Evolutionary conservation across 2,113 vertebrate genomes (phyloP), one percentile per base, ranked within the genome.

Genomic region (Amphiprion ocellaris): DNA sequence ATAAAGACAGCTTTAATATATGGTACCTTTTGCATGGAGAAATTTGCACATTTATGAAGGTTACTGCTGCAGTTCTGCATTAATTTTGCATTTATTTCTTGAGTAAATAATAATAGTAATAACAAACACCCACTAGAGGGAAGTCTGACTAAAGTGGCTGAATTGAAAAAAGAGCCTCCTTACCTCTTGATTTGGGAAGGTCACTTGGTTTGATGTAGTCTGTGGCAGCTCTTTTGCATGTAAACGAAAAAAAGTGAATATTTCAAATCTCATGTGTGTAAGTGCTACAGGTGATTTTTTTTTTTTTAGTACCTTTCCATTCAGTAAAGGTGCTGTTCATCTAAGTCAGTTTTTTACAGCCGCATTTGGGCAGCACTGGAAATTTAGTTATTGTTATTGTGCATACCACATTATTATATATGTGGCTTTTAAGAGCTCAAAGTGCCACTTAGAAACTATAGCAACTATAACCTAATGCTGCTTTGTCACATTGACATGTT

Each of bases 371-470:
- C 59, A 55, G 9, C 2, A 5, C n/a, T 46, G 56, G 28, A 44
- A 67, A 62, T 49, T 66, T 53, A 44, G 39, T 67, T 58, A 30
- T 11, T 19, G 4, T 52, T 75, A 69, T 56, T 69, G 39, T 23
- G 37, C 71, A 72, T 69, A 72, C 59, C 54, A 68, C 19, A 39
- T 68, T 59, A 64, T 44, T 60, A 16, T 33, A 61, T 60, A 39
- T 11, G 14, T 55, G 54, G 39, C 28, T 83, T 80, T 65, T 37
- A 69, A 67, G 69, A 71, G 58, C 41, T 65, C 39, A 69, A 78
- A 79, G 68, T 78, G 60, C 72, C 76, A 69, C 79, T 82, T 67
- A 28, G 61, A 59, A 63, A 69, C 41, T 53, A 69, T 26, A 30
- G 33, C 58, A 75, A 21, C 74, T 74, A 23, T 50, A 78, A 73